Evolutionary conservation across 1,140 invertebrate genomes (phyloP), one percentile per base, ranked within the genome.

Genomic region (Hydropsyche tenuis): DNA sequence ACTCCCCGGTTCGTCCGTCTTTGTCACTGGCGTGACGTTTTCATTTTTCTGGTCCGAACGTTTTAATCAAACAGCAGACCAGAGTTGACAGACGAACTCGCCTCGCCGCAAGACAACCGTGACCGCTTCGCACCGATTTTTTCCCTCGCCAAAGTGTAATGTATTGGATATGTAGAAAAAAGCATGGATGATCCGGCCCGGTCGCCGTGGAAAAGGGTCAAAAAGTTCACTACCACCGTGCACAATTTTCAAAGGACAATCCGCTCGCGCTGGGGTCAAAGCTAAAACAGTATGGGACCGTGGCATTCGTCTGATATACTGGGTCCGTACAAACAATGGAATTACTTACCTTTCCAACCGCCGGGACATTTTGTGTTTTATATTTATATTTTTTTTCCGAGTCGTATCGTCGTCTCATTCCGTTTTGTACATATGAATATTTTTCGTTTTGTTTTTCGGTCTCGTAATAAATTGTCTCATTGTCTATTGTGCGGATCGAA

Each of bases 381-480:
- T 53, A 53, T 73, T 70, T 73, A 46, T 74, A 46, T 74, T 25
- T 73, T 74, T 75, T 73, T 70, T 75, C 46, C 11, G 7, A 37
- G 30, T 9, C 30, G 30, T 37, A 70, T 70, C n/a, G n/a, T n/a
- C n/a, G n/a, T n/a, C 53, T 60, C 45, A 16, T 69, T 23, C 20
- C 37, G 23, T 51, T 65, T 69, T 51, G 30, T 68, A 27, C 72
- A 70, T 77, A 77, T 75, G 73, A 77, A 75, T 73, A 66, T 73
- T 77, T 77, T 75, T 75, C 63, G 12, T 25, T 56, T 56, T 23
- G 9, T 60, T 22, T 20, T 60, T 48, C 45, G 11, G 11, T 7
- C 16, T 48, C 27, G 73, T 77, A 77, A 77, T 77, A 77, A 77
- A 77, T 77, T 77, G 76, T 77, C 76, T 75, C 76, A 77, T 77